These are phyloP conservation scores for Rallus crepitans DNA, from an alignment of 2,797 vertebrate genomes.

Conservation along the genomic window DNA sequence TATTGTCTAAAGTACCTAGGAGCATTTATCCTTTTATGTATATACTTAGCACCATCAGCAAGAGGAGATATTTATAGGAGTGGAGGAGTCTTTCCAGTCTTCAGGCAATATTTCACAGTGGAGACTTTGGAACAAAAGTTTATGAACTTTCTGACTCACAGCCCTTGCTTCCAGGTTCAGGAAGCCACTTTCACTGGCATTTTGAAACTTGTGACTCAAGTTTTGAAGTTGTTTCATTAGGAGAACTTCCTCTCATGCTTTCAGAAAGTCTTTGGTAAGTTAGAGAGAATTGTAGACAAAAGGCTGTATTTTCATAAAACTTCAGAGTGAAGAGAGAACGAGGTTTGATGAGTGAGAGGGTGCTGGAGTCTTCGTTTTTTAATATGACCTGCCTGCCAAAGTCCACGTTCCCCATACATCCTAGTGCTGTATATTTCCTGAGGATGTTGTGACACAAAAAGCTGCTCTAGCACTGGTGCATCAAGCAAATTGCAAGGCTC, in stretches of 20 bases:
- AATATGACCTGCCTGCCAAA: background rate
- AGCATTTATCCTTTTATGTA: conserved; percentile 14
- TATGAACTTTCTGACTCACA: background rate
- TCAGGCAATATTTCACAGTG: background rate
- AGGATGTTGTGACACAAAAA: background rate
- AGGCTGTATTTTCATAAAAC: background rate
- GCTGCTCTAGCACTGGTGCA: background rate
- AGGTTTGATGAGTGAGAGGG: background rate
- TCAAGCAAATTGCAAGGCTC: background rate
- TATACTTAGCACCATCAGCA: background rate
- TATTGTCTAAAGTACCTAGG: background rate
- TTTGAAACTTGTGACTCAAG: background rate
- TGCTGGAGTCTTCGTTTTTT: background rate
- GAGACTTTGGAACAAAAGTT: conserved; percentile 23
- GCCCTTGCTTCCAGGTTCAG: background rate
- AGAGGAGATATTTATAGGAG: conserved; percentile 33
- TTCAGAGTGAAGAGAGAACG: background rate
- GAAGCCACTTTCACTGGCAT: background rate
- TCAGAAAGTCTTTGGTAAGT: background rate
- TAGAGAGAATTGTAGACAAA: background rate
- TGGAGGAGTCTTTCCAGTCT: background rate
- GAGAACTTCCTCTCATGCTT: background rate
- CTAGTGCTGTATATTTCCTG: background rate
- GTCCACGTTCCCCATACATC: background rate
- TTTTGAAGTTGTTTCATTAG: background rate